Percentiles rank a stretch among this genome's conserved stretches.
Evolutionary conservation across 1,140 invertebrate genomes (phyloP).

Genomic region (Plutomurus gul): DNA sequence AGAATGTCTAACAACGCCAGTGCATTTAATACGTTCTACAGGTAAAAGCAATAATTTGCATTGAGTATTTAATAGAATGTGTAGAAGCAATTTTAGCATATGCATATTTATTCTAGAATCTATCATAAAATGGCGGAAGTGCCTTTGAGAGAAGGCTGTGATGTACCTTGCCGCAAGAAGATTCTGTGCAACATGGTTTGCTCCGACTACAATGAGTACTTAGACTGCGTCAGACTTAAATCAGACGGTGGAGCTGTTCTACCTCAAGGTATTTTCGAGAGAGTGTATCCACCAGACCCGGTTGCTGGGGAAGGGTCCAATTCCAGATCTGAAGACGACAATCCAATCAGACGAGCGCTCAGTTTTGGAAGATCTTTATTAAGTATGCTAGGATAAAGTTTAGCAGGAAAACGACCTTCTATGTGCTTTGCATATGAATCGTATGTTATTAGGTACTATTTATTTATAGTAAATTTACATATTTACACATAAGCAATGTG

Average conservation of each 20-base stretch:
- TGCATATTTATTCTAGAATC: slow-evolving; percentile 44
- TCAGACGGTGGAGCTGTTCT: slow-evolving; percentile 39
- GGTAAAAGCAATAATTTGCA: slow-evolving; percentile 12
- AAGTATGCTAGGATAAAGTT: not conserved
- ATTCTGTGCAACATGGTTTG: slow-evolving; percentile 54
- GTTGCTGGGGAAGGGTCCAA: not conserved
- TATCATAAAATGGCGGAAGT: slow-evolving; percentile 53
- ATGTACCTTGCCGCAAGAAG: slow-evolving; percentile 50
- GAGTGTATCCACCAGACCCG: not conserved
- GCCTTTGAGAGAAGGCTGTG: slow-evolving; percentile 51
- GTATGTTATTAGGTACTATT: too few species aligned
- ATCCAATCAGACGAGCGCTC: not conserved
- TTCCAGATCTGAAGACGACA: not conserved
- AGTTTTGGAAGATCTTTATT: slow-evolving; percentile 1
- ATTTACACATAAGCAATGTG: too few species aligned
- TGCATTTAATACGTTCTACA: slow-evolving; percentile 42
- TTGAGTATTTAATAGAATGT: not conserved
- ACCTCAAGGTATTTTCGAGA: slow-evolving; percentile 31
- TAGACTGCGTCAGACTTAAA: slow-evolving; percentile 47
- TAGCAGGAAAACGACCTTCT: too few species aligned
- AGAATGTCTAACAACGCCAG: slow-evolving; percentile 43
- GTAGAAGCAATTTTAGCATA: not conserved
- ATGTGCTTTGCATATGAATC: too few species aligned
- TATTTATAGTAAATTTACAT: too few species aligned
- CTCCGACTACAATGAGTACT: slow-evolving; percentile 48